phyloP scores from a whole-genome alignment of 2,113 vertebrate genomes.

The Mus musculus region DNA sequence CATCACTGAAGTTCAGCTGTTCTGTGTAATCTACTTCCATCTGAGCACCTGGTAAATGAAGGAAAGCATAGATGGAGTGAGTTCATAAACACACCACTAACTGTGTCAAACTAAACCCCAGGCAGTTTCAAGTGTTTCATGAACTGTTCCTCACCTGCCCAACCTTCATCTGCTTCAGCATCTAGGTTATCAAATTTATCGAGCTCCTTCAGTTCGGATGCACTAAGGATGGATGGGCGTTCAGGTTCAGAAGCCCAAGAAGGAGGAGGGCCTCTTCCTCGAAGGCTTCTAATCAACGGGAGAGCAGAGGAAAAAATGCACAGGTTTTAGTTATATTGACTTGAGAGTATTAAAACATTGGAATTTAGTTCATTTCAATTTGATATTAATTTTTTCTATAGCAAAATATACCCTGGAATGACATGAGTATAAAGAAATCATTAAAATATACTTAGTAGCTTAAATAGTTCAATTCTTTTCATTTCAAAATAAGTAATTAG shows the following conservation, averaged over 20 bases:
- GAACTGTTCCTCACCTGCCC: constrained; percentile 92
- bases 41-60: constrained; percentile 92
- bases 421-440: not conserved
- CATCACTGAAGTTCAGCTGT: constrained; percentile 99
- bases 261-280: constrained; percentile 90
- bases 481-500: not conserved
- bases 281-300: constrained; percentile 86
- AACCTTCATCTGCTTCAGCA: constrained; percentile 97
- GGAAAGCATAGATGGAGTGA: constrained; percentile 50
- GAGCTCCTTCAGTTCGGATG: constrained; percentile 97
- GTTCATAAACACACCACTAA: not conserved
- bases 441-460: not conserved
- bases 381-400: not conserved
- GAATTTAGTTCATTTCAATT: constrained; percentile 41
- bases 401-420: not conserved
- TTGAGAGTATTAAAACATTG: not conserved
- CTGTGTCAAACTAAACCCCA: not conserved
- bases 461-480: not conserved
- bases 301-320: not conserved
- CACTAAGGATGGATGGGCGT: constrained; percentile 96
- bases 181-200: constrained; percentile 98
- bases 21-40: constrained; percentile 99
- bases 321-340: constrained; percentile 6
- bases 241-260: constrained; percentile 94
- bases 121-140: not conserved